Base-by-base conservation (phyloP, 2,888 invertebrate species). In the Rapana venosa region DNA sequence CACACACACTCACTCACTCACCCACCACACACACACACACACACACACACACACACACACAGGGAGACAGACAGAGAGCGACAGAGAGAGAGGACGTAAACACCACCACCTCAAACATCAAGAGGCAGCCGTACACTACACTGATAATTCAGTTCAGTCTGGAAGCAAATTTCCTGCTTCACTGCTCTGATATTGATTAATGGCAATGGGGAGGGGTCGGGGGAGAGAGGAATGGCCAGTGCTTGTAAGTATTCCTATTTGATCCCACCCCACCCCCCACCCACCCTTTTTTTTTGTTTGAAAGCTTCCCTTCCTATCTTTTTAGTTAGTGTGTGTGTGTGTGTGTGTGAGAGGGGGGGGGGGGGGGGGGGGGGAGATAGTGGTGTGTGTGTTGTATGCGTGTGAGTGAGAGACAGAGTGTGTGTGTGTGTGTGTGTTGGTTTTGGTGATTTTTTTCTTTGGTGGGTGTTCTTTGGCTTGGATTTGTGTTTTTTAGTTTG, bases 91-190 rank as follows among this genome's bases (percentile, higher is more conserved):
- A 66, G 66, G 26, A 26, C 66, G 26, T 66, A 66, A 35, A 0
- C 79, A 35, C 79, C 30, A 77, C 5, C 79, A 79, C 35, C 79
- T 32, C 79, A 79, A 32, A 79, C 32, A 32, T 79, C 79, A 79
- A 79, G 79, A 32, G 35, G 32, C 35, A 32, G 32, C 79, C 35
- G 32, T 22, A 79, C 35, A 79, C 79, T 22, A 79, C 35, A 79
- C 79, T 32, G 79, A 79, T 79, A 79, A 79, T 79, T 35, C 79
- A 32, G 79, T 79, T 35, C 4, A 66, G 79, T 35, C 79, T 79
- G 79, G 35, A 79, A 79, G 32, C 35, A 22, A 79, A 79, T 79
- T 79, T 79, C 17, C 35, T 79, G 79, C 79, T 22, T 35, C 35
- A 35, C 22, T 79, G 79, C 32, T 79, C 35, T 35, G 32, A 32